Base-by-base conservation (phyloP, 2,888 invertebrate species). In the Dysmachus trigonus region DNA sequence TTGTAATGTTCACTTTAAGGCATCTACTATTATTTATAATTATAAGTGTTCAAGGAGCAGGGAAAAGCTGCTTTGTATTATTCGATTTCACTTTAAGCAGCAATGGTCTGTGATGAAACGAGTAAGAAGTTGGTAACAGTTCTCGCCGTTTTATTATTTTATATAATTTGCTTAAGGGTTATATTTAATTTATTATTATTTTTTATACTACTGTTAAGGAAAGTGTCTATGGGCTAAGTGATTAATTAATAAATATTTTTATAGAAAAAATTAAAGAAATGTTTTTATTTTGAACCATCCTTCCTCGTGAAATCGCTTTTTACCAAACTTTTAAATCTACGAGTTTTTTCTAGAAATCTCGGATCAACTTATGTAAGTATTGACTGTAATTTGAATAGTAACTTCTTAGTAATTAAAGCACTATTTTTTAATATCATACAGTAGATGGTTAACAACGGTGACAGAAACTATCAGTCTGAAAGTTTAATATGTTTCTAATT, bases 41-140 rank as follows among this genome's bases (percentile, higher is more conserved):
- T 62, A 22, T 18, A 62, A 62, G 18, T 22, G 2, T 22, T 27
- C 7, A 8, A 62, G 3, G 13, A 62, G n/a, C n/a, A n/a, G n/a
- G n/a, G n/a, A n/a, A n/a, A 3, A 62, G 1, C 27, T 62, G 10
- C 38, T 77, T 77, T 30, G 47, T 77, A 77, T 77, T 77, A 41
- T 77, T 77, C 77, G 22, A 77, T 13, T 51, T 77, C 77, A 76
- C 77, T 27, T 4, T 77, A 47, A 10, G 77, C 15, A 35, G 30
- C n/a, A 47, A 15, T 30, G 77, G 6, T 27, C 77, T 77, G 77
- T 77, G 77, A 77, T 77, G 62, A 62, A 62, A 62, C 22, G n/a
- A 47, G 6, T 47, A 62, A 27, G 62, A 62, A 22, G 27, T 62
- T 18, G 8, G 3, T 62, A 47, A 15, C 4, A 47, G n/a, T n/a